phyloP scores from a whole-genome alignment of 2,113 vertebrate species.

The Speoplatyrhinus poulsoni region DNA sequence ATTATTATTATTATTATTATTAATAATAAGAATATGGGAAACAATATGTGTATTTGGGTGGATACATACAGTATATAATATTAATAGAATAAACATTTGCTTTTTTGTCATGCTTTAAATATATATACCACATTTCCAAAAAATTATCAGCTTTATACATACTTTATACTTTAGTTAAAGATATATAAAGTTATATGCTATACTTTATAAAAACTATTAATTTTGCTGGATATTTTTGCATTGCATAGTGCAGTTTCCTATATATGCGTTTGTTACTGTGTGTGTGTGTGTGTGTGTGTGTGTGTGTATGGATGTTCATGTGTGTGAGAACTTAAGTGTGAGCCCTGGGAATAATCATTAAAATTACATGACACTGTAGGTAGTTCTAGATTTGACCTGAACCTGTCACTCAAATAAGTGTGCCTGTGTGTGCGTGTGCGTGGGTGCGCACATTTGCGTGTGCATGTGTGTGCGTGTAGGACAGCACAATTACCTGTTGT shows the following conservation, averaged over 20 bases:
- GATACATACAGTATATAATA: no score
- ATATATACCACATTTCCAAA: no score
- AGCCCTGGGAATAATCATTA: slow-evolving; percentile 44
- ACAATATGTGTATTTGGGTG: no score
- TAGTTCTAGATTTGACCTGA: slow-evolving; percentile 19
- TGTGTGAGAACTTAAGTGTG: not conserved
- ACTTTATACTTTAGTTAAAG: no score
- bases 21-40: no score
- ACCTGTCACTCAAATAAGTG: slow-evolving; percentile 35
- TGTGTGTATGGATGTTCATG: not conserved
- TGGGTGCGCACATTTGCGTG: not conserved
- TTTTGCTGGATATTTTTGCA: not conserved
- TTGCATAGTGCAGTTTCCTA: not conserved
- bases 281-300: not conserved
- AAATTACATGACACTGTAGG: slow-evolving; percentile 44
- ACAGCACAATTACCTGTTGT: no score
- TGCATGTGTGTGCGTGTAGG: slow-evolving; percentile 8
- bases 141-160: no score
- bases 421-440: not conserved
- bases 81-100: no score
- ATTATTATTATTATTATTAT: no score
- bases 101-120: no score
- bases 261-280: not conserved
- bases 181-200: no score
- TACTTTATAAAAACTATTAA: no score